Percentiles rank a stretch among this genome's conserved stretches.
Evolutionary conservation across 2,888 invertebrate genomes (phyloP).

Genomic region (Marronus borbonicus): DNA sequence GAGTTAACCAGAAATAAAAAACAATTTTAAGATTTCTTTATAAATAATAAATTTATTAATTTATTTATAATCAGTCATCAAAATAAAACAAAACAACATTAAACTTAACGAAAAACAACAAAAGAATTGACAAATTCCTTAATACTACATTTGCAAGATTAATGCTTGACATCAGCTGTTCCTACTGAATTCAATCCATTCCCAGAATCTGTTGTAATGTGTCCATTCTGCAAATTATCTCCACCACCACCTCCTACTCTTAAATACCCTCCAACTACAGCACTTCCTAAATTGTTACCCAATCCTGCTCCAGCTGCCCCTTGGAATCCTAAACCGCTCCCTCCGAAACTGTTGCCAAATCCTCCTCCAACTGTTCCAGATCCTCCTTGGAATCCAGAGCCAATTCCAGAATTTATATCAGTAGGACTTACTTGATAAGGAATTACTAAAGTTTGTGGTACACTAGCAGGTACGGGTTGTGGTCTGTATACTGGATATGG

Average conservation of each 20-base stretch:
- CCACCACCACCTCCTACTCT: not conserved
- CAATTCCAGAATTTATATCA: conserved; percentile 17
- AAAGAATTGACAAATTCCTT: too few relatives aligned
- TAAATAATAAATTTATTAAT: too few relatives aligned
- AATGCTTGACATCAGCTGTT: too few relatives aligned
- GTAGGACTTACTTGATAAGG: not conserved
- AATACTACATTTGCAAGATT: too few relatives aligned
- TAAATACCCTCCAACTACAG: not conserved
- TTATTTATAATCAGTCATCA: too few relatives aligned
- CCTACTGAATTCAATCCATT: too few relatives aligned
- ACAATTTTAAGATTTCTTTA: too few relatives aligned
- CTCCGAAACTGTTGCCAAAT: not conserved
- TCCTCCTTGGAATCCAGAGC: conserved; percentile 21
- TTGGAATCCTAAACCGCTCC: conserved; percentile 7
- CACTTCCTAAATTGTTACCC: not conserved
- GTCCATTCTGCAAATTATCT: too few relatives aligned
- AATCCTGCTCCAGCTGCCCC: not conserved
- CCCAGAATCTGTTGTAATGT: too few relatives aligned
- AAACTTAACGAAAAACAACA: too few relatives aligned
- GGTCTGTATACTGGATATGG: conserved; percentile 72
- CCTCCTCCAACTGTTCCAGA: conserved; percentile 12
- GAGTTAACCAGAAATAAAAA: too few relatives aligned
- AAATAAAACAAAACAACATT: too few relatives aligned
- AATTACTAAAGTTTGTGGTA: conserved; percentile 57
- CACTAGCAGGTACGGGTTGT: conserved; percentile 70